These are phyloP conservation scores for Denticeps clupeoides DNA, from an alignment of 2,797 vertebrate species.

Conservation along the genomic window DNA sequence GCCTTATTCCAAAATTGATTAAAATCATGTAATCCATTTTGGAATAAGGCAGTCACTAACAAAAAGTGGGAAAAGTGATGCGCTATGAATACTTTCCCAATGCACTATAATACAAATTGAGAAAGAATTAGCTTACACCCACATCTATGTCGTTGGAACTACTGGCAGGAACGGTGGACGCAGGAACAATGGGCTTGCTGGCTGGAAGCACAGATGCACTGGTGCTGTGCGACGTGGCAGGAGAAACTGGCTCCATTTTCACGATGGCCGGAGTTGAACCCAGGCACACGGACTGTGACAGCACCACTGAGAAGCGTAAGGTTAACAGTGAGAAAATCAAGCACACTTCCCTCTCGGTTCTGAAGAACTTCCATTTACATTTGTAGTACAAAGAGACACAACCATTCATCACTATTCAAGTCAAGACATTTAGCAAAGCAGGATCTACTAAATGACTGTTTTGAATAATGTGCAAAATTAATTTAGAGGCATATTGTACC, in stretches of 20 bases:
- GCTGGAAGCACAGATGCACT: conserved; percentile 31
- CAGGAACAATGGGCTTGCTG: conserved; percentile 73
- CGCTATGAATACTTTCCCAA: too few species aligned
- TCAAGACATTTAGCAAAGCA: too few species aligned
- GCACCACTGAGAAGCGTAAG: conserved; percentile 47
- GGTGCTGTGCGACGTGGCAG: conserved; percentile 47
- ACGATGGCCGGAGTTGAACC: conserved; percentile 58
- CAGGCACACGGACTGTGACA: conserved; percentile 60
- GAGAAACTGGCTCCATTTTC: conserved; percentile 63
- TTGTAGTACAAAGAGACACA: too few species aligned
- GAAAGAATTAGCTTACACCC: conserved; percentile 31
- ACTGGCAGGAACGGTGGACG: conserved; percentile 49
- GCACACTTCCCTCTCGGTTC: neutral
- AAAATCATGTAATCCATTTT: too few species aligned
- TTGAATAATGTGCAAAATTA: too few species aligned
- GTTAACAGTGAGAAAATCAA: neutral
- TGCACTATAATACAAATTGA: neutral
- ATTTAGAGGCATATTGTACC: too few species aligned
- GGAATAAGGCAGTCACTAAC: too few species aligned
- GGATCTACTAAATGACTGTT: too few species aligned
- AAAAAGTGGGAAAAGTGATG: too few species aligned
- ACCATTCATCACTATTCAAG: too few species aligned
- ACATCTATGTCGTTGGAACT: conserved; percentile 64
- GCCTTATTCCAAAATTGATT: too few species aligned
- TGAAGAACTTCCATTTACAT: too few species aligned